Percentiles rank a stretch among this genome's conserved stretches.
phyloP scores from a whole-genome alignment of 2,797 vertebrate genomes.

The Myotis findleyi region DNA sequence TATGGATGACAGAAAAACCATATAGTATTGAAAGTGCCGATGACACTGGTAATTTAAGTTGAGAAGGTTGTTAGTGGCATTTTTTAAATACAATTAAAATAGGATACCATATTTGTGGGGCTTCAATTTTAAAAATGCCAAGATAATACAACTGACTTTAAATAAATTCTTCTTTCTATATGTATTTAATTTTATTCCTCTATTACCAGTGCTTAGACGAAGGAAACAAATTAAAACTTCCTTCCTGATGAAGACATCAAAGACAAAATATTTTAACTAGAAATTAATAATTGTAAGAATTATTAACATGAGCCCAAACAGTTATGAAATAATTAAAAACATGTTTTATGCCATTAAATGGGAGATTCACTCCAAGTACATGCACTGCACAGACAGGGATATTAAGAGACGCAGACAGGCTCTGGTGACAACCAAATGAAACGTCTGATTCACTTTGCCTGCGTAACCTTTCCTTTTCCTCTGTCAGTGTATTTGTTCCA shows the following conservation, averaged over 20 bases:
- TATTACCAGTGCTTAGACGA: neutral
- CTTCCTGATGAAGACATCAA: constrained; percentile 5
- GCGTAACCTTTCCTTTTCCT: neutral
- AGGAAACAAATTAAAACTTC: neutral
- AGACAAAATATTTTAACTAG: neutral
- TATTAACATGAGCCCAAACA: neutral
- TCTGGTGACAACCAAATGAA: neutral
- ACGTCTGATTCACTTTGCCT: neutral
- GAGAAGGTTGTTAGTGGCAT: neutral
- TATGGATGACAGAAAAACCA: neutral
- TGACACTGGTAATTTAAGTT: neutral
- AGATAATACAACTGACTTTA: neutral
- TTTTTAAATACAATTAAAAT: neutral
- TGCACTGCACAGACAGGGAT: no score
- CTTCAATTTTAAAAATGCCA: neutral
- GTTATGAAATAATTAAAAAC: neutral
- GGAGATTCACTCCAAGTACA: neutral
- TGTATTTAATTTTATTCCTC: neutral
- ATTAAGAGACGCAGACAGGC: neutral
- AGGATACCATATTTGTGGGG: neutral
- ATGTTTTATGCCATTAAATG: neutral
- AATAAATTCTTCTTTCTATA: neutral
- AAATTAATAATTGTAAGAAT: neutral
- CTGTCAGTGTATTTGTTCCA: neutral
- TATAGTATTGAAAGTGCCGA: neutral